Evolutionary conservation across 2,113 vertebrate species (phyloP).

Genomic region (Rousettus leschenaultii): DNA sequence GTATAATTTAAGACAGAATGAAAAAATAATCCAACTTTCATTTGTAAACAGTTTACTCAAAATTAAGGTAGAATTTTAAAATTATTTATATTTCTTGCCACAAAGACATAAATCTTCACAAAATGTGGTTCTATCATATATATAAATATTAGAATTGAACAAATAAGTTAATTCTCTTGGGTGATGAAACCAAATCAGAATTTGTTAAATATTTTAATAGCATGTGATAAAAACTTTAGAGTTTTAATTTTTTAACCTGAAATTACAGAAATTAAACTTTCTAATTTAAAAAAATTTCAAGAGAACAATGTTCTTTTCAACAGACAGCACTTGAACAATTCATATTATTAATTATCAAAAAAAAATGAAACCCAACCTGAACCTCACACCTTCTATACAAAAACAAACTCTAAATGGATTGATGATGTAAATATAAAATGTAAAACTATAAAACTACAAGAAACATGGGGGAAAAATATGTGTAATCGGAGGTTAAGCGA

Average conservation of each 20-base stretch:
- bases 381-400: not conserved
- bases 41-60: not conserved
- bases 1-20: constrained; percentile 18
- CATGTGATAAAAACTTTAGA: not conserved
- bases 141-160: not conserved
- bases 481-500: not conserved
- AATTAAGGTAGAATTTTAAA: not conserved
- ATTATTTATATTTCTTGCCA: not conserved
- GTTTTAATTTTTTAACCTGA: not conserved
- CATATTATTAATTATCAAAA: not conserved
- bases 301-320: not conserved
- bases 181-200: not conserved
- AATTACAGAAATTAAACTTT: constrained; percentile 10
- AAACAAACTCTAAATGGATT: not conserved
- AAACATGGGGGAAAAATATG: not conserved
- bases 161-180: constrained; percentile 27
- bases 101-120: not conserved
- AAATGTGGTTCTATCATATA: not conserved
- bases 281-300: not conserved
- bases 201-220: constrained; percentile 6
- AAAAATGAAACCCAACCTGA: not conserved
- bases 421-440: not conserved
- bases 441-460: not conserved
- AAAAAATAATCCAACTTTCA: not conserved
- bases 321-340: not conserved